Percentiles rank a stretch among this genome's conserved stretches.
These are phyloP conservation scores for Philopedon plagiatum DNA, from an alignment of 2,888 invertebrate species.

Conservation along the genomic window DNA sequence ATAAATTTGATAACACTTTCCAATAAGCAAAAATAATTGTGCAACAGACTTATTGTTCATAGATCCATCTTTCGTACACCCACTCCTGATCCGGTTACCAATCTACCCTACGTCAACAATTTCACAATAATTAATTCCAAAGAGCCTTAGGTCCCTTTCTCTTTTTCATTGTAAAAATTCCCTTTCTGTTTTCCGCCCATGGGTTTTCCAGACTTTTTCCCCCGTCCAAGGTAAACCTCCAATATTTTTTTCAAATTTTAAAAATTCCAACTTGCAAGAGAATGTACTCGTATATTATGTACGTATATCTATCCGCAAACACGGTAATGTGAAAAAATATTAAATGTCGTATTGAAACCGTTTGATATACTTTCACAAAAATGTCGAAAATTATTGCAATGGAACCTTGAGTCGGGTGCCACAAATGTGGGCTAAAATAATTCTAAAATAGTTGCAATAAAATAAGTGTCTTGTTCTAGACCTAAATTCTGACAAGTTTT, in stretches of 20 bases:
- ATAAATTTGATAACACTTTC: too few species aligned
- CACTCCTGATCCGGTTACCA: too few species aligned
- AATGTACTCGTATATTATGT: slow-evolving; percentile 29
- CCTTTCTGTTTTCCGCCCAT: slow-evolving; percentile 47
- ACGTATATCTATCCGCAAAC: slow-evolving; percentile 11
- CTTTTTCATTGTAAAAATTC: slow-evolving; percentile 18
- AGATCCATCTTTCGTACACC: too few species aligned
- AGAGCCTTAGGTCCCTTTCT: slow-evolving; percentile 28
- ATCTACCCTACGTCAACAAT: too few species aligned
- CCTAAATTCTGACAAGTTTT: slow-evolving; percentile 46
- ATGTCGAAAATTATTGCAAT: slow-evolving; percentile 52
- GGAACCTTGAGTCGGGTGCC: slow-evolving; percentile 47
- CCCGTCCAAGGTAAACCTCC: slow-evolving; percentile 37
- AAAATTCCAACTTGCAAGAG: slow-evolving; percentile 21
- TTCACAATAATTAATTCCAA: background rate
- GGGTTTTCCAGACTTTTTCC: slow-evolving; percentile 42
- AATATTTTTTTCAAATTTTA: slow-evolving; percentile 26
- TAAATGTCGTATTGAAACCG: slow-evolving; percentile 47
- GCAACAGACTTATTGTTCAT: too few species aligned
- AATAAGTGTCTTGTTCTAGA: slow-evolving; percentile 47
- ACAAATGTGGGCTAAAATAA: slow-evolving; percentile 50
- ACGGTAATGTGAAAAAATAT: slow-evolving; percentile 33
- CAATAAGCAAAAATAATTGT: too few species aligned
- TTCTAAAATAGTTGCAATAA: slow-evolving; percentile 42
- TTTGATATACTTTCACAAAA: slow-evolving; percentile 53